Percentiles rank a stretch among this genome's conserved stretches.
Evolutionary conservation across 2,888 invertebrate genomes (phyloP).

Genomic region (Scotopteryx bipunctaria): DNA sequence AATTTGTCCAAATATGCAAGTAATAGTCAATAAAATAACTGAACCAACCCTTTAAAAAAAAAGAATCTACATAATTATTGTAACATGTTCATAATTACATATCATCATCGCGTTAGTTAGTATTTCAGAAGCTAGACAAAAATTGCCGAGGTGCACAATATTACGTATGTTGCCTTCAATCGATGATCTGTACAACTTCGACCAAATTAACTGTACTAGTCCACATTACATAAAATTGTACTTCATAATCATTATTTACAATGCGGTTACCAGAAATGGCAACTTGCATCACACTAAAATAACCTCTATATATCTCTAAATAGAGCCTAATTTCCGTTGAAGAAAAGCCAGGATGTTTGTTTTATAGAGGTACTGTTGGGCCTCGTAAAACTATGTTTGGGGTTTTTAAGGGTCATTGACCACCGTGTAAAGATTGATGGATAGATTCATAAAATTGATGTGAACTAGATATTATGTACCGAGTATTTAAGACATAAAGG

Average conservation of each 20-base stretch:
- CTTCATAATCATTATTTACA: slow-evolving; percentile 22
- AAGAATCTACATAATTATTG: too few relatives aligned
- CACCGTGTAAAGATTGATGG: slow-evolving; percentile 16
- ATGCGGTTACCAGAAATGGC: slow-evolving; percentile 21
- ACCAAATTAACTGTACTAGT: background rate
- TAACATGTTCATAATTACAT: too few relatives aligned
- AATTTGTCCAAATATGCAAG: too few relatives aligned
- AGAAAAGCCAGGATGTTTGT: slow-evolving; percentile 14
- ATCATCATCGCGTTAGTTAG: too few relatives aligned
- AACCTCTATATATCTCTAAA: background rate
- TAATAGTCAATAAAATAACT: too few relatives aligned
- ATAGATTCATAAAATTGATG: slow-evolving; percentile 14
- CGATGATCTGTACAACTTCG: background rate
- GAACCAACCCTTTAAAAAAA: too few relatives aligned
- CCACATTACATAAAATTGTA: slow-evolving; percentile 18
- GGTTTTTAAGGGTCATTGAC: slow-evolving; percentile 23
- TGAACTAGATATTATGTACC: background rate
- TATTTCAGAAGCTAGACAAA: too few relatives aligned
- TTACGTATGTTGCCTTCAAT: too few relatives aligned
- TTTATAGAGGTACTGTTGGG: slow-evolving; percentile 26
- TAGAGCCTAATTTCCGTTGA: background rate
- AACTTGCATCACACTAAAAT: background rate
- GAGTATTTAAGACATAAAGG: too few relatives aligned
- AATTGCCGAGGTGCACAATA: too few relatives aligned
- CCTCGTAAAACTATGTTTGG: slow-evolving; percentile 28